phyloP scores from a whole-genome alignment of 2,113 vertebrate species.

The Aepyceros melampus region DNA sequence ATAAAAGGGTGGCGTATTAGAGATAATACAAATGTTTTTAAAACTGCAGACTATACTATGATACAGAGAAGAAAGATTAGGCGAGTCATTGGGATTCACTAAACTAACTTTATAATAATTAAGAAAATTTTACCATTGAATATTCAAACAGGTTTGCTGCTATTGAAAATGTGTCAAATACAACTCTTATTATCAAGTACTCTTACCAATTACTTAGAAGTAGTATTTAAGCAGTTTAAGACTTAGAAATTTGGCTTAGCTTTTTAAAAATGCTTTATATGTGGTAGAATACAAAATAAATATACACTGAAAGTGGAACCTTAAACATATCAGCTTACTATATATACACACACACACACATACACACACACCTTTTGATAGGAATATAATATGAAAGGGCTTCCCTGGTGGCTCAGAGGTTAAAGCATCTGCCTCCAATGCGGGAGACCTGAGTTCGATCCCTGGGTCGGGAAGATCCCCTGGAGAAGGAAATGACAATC shows the following conservation, averaged over 20 bases:
- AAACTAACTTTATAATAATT: neutral
- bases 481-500: no score
- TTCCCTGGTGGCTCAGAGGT: no score
- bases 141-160: neutral
- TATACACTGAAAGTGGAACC: neutral
- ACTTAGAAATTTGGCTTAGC: slow-evolving; percentile 5
- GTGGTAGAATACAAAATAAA: slow-evolving; percentile 14
- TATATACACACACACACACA: neutral
- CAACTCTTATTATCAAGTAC: neutral
- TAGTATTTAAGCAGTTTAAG: neutral
- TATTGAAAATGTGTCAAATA: slow-evolving; percentile 12
- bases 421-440: no score
- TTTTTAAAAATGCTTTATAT: neutral
- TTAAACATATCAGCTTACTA: neutral
- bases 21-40: neutral
- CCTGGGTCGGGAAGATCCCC: no score
- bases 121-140: neutral
- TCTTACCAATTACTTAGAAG: neutral
- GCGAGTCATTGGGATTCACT: neutral
- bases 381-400: slow-evolving; percentile 18
- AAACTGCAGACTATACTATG: neutral
- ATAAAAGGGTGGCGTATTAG: neutral
- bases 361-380: neutral
- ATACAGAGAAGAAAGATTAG: neutral
- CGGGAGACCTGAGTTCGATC: no score